Percentiles rank a stretch among this genome's conserved stretches.
These are phyloP conservation scores for Leptatherina wallacei DNA, from an alignment of 2,797 vertebrate species.

Conservation along the genomic window DNA sequence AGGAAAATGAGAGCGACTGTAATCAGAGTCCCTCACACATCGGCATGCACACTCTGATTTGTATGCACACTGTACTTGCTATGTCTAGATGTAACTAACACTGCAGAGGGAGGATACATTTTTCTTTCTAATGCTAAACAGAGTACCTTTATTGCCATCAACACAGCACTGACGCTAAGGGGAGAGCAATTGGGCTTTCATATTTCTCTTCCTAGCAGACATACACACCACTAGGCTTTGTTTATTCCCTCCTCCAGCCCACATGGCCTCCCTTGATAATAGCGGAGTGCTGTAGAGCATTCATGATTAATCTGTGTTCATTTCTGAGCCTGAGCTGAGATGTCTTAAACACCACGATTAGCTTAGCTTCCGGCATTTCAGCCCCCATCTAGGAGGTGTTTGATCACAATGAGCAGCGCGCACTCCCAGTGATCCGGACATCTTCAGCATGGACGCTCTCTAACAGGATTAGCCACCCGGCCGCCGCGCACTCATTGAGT, in stretches of 20 bases:
- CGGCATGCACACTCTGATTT: slow-evolving; percentile 2
- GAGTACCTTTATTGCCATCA: slow-evolving; percentile 44
- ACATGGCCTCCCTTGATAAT: slow-evolving; percentile 53
- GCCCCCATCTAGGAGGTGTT: slow-evolving; percentile 69
- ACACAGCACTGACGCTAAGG: slow-evolving; percentile 12
- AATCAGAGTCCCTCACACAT: slow-evolving; percentile 26
- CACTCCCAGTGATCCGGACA: slow-evolving; percentile 44
- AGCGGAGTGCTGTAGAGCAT: slow-evolving; percentile 43
- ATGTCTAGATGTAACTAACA: slow-evolving; percentile 20
- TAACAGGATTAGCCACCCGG: slow-evolving; percentile 71
- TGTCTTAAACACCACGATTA: slow-evolving; percentile 72
- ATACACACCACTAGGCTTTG: slow-evolving; percentile 23
- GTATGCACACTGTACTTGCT: slow-evolving; percentile 9
- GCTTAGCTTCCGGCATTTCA: slow-evolving; percentile 70
- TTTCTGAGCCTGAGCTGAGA: slow-evolving; percentile 50
- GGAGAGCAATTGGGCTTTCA: slow-evolving; percentile 17
- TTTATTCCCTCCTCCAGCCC: slow-evolving; percentile 20
- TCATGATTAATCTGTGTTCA: slow-evolving; percentile 67
- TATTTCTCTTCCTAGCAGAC: slow-evolving; percentile 16
- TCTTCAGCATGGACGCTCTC: slow-evolving; percentile 66
- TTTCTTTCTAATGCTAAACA: slow-evolving; percentile 49
- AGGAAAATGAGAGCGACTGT: slow-evolving; percentile 31
- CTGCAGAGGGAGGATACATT: slow-evolving; percentile 23
- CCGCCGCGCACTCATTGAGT: slow-evolving; percentile 32
- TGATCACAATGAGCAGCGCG: slow-evolving; percentile 63